Base-by-base conservation (phyloP, 2,888 invertebrate genomes). In the Aspidapion aeneum region DNA sequence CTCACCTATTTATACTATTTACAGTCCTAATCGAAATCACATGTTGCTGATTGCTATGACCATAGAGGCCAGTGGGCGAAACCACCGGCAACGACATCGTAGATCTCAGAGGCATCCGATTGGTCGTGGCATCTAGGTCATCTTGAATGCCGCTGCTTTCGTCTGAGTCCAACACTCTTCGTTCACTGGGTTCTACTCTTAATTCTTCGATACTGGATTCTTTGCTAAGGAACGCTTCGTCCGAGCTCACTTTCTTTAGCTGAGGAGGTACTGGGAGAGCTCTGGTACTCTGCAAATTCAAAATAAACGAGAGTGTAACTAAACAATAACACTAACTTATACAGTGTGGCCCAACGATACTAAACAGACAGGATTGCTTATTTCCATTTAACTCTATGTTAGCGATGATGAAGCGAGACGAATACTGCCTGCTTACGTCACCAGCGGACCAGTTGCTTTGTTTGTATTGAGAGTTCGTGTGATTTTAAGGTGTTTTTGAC, bases 131-230 rank as follows among this genome's bases (percentile, higher is more conserved):
- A 63, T 85, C 85, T 18, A 81, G 74, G 67, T 85, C 85, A 55
- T 85, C 85, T 70, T 83, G 80, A 67, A 84, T 82, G 66, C 84
- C 84, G 74, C 84, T 84, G 72, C 84, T 84, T 77, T 79, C 79
- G 65, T 79, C 79, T 2, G 79, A 79, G 72, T 79, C 79, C 58
- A 71, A 69, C 35, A 71, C 50, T 62, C 66, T 66, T 59, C 66
- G 67, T n/a, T 72, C 69, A 21, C 59, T 21, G 17, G 66, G 67
- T 51, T 69, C 70, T 20, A 64, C 48, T 16, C 69, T 65, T 63
- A 82, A 70, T 68, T 82, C 82, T 72, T 85, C 85, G 66, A 83
- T 83, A 74, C 85, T 85, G 58, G 83, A 83, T 65, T 82, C 84
- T 73, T 84, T 85, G 63, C 77, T 77, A 9, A 76, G 69, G 62